Percentiles rank a stretch among this genome's conserved stretches.
phyloP scores from a whole-genome alignment of 2,888 invertebrate species.

The Tryphoninae sp. region DNA sequence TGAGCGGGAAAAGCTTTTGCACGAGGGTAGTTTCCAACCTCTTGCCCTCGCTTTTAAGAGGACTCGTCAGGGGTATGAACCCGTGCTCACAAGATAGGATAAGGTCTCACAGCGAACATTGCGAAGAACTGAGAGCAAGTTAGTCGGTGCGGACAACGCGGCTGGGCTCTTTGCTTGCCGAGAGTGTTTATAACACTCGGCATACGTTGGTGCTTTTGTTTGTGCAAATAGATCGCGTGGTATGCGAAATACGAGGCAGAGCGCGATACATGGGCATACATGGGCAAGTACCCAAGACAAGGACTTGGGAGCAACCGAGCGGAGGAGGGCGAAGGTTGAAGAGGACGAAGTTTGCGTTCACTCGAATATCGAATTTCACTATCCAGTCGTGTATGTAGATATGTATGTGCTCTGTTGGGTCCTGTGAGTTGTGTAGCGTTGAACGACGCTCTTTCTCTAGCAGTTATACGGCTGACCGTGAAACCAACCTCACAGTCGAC shows the following conservation, averaged over 20 bases:
- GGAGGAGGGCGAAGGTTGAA: conserved; percentile 46
- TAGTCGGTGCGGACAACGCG: conserved; percentile 25
- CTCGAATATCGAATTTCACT: conserved; percentile 76
- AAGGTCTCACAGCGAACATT: conserved; percentile 13
- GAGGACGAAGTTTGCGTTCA: conserved; percentile 67
- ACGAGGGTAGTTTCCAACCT: conserved; percentile 61
- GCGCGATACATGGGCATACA: background rate
- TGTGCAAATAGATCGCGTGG: conserved; percentile 68
- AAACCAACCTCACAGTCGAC: conserved; percentile 21
- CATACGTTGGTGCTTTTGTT: conserved; percentile 74
- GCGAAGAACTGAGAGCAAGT: conserved; percentile 11
- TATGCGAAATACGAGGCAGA: conserved; percentile 42
- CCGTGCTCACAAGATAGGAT: conserved; percentile 34
- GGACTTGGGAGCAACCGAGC: conserved; percentile 27
- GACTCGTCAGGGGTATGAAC: conserved; percentile 24
- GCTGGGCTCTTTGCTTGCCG: conserved; percentile 70
- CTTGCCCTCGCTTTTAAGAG: conserved; percentile 37
- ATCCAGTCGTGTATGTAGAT: conserved; percentile 64
- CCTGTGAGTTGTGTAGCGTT: background rate
- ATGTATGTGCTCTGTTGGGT: background rate
- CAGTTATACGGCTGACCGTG: conserved; percentile 26
- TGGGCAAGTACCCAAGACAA: conserved; percentile 32
- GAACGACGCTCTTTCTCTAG: conserved; percentile 5
- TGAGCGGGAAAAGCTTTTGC: conserved; percentile 17
- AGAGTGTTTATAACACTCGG: conserved; percentile 71